Evolutionary conservation across 2,113 vertebrate species (phyloP), one percentile per base, ranked within the genome.

Genomic region (Pavo muticus): DNA sequence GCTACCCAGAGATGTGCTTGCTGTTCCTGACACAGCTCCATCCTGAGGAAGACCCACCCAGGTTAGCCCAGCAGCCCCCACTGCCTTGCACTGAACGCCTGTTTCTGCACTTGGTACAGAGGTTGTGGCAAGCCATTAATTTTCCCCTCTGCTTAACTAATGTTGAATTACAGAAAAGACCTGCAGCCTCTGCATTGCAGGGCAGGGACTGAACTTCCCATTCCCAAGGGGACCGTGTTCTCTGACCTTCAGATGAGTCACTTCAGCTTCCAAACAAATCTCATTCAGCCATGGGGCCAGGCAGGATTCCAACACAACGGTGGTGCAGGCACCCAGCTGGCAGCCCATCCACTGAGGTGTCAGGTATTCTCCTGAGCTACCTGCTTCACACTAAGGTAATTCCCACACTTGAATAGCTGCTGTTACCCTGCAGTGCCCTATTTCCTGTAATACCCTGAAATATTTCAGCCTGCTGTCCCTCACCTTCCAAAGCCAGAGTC

Each of bases 121-220:
- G 40, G 11, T 35, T 87, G 76, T 67, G 65, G 24, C 21, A 56
- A 84, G 16, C 2, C 80, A 64, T 71, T 71, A 0, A 39, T 84
- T 56, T 25, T n/a, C 70, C 39, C 47, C 42, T 74, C 56, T 64
- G 56, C 35, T 78, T 64, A 74, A 65, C 25, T 32, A 24, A 71
- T 2, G 9, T 17, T 23, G 63, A 68, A 23, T 74, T 63, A n/a
- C 50, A 32, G 9, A n/a, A 10, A 81, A 87, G 74, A 71, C 14
- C 65, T 69, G 70, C 91, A 91, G 80, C 57, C 73, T 89, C 77
- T 78, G 87, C 89, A 78, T 11, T 68, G 79, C 72, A 83, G 79
- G 75, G 59, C 60, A 54, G 84, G 45, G 70, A 72, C 42, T 24
- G 6, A 88, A 18, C 74, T 18, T 13, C 40, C 5, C 32, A 4